Conservation (phyloP, 2,797 vertebrate species). For the Pantherophis alleghaniensis region DNA sequence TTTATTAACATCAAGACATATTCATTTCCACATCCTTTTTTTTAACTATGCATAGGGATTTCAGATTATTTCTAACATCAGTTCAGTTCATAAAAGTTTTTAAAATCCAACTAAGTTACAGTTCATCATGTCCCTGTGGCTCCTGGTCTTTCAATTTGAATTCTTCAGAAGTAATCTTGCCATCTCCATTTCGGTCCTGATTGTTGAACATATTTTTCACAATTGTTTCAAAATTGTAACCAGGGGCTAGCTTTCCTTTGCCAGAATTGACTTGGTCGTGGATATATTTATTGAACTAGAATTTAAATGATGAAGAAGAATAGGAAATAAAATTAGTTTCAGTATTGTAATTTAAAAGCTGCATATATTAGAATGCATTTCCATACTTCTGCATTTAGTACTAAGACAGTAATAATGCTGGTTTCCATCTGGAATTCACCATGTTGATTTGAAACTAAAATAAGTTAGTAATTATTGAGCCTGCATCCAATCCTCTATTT, state of each 20-base stretch:
- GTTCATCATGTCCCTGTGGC: conserved; percentile 83
- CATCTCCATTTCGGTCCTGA: conserved; percentile 92
- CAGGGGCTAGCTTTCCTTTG: conserved; percentile 93
- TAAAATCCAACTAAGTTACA: conserved; percentile 68
- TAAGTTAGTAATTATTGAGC: background rate
- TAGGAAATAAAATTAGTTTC: background rate
- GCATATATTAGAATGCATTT: background rate
- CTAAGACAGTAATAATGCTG: background rate
- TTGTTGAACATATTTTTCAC: conserved; percentile 97
- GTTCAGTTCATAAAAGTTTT: conserved; percentile 36
- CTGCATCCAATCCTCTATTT: background rate
- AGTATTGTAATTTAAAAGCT: background rate
- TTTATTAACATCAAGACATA: background rate
- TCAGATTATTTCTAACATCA: conserved; percentile 23
- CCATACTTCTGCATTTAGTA: background rate
- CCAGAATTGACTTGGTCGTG: conserved; percentile 86
- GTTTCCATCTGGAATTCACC: background rate
- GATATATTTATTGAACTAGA: conserved; percentile 93
- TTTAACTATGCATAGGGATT: background rate
- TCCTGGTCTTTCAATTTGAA: conserved; percentile 96
- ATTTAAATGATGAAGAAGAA: background rate
- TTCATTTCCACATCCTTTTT: background rate
- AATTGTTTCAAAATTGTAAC: conserved; percentile 87
- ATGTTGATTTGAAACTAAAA: background rate
- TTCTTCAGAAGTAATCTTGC: conserved; percentile 87